Percentiles rank a stretch among this genome's conserved stretches.
These are phyloP conservation scores for Eristalis pertinax DNA, from an alignment of 2,888 invertebrate genomes.

Conservation along the genomic window DNA sequence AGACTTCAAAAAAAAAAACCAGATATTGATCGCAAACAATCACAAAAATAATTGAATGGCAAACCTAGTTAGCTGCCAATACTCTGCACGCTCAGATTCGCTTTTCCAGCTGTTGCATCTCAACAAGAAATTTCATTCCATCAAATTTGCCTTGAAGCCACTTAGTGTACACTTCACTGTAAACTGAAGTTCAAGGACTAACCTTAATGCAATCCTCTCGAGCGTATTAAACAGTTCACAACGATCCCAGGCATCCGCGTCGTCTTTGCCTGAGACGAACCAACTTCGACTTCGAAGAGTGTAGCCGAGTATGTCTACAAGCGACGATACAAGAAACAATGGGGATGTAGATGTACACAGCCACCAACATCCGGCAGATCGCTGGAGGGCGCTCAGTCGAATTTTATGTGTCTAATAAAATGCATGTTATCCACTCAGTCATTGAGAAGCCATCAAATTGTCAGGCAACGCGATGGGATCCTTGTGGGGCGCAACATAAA, in stretches of 20 bases:
- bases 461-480: slow-evolving; percentile 55
- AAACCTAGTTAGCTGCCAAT: neutral
- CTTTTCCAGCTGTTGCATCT: neutral
- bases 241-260: neutral
- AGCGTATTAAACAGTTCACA: neutral
- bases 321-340: slow-evolving; percentile 19
- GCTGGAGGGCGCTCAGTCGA: slow-evolving; percentile 25
- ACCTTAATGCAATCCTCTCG: neutral
- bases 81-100: neutral
- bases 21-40: neutral
- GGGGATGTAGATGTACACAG: slow-evolving; percentile 22
- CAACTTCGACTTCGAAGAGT: slow-evolving; percentile 16
- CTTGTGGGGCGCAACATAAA: slow-evolving; percentile 44
- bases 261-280: neutral
- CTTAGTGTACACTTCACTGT: neutral
- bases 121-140: neutral
- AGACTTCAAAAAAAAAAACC: too few relatives aligned
- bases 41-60: neutral
- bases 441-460: slow-evolving; percentile 67
- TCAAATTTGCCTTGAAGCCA: neutral
- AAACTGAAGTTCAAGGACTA: slow-evolving; percentile 30
- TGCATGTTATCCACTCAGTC: slow-evolving; percentile 63
- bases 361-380: neutral
- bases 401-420: slow-evolving; percentile 68
- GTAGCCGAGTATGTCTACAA: neutral